phyloP scores from a whole-genome alignment of 2,113 vertebrate genomes.

The Salvator merianae region DNA sequence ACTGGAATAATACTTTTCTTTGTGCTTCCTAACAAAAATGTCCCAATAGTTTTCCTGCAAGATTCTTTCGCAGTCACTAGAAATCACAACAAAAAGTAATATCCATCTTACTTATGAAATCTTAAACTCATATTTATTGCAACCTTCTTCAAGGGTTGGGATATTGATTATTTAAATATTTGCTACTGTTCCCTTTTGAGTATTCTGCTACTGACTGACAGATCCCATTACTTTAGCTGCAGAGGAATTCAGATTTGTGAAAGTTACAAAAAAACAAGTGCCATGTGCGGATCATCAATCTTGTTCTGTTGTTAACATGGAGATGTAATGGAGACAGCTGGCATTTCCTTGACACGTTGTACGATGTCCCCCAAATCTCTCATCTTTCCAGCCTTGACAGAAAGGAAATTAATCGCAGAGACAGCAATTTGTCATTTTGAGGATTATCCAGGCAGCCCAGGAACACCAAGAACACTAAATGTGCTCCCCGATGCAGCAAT shows the following conservation, averaged over 20 bases:
- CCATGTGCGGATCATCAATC: conserved; percentile 71
- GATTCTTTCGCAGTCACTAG: conserved; percentile 22
- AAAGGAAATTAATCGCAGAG: conserved; percentile 71
- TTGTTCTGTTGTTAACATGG: conserved; percentile 59
- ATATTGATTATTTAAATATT: conserved; percentile 70
- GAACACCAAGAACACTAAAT: conserved; percentile 31
- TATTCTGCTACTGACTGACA: conserved; percentile 70
- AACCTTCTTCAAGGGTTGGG: conserved; percentile 45
- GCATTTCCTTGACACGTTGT: conserved; percentile 71
- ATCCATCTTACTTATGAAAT: conserved; percentile 37
- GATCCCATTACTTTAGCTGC: conserved; percentile 76
- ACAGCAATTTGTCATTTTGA: conserved; percentile 65
- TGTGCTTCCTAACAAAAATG: not conserved
- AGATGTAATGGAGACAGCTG: conserved; percentile 69
- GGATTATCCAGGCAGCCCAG: conserved; percentile 61
- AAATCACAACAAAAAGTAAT: not conserved
- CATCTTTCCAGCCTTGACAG: conserved; percentile 72
- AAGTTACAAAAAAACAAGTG: conserved; percentile 66
- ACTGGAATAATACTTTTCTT: not conserved
- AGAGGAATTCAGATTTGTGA: conserved; percentile 70
- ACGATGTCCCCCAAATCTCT: conserved; percentile 71
- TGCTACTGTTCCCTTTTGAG: conserved; percentile 30
- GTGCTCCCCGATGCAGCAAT: conserved; percentile 2
- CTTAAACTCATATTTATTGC: conserved; percentile 41
- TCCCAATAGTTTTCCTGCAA: conserved; percentile 33